Evolutionary conservation across 2,113 vertebrate genomes (phyloP).

Genomic region (Clupea harengus): DNA sequence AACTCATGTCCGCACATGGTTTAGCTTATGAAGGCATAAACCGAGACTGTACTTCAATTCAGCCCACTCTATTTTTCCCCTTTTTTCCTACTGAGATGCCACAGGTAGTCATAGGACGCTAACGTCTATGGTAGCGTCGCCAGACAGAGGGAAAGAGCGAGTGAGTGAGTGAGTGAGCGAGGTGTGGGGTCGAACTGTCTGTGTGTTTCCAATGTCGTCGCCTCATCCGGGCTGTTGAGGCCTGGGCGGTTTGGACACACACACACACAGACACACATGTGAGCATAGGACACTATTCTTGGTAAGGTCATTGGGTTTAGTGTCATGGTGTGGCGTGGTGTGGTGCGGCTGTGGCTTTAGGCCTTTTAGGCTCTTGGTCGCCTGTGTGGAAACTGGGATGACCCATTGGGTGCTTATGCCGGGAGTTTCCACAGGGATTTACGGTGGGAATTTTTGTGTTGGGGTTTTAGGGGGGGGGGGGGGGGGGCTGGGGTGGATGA

Average conservation of each 20-base stretch:
- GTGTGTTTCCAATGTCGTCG: slow-evolving; percentile 5
- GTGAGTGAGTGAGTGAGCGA: background rate
- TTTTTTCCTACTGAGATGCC: background rate
- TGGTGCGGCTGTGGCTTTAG: no score
- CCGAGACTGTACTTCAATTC: no score
- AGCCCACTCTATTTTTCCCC: no score
- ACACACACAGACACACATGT: background rate
- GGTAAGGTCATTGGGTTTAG: background rate
- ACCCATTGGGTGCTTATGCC: background rate
- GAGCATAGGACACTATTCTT: background rate
- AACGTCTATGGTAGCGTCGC: background rate
- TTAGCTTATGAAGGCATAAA: background rate
- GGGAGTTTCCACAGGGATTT: no score
- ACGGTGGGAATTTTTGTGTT: no score
- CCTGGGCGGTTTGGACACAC: background rate
- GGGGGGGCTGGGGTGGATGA: no score
- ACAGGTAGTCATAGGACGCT: background rate
- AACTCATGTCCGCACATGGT: background rate
- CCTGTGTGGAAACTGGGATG: background rate
- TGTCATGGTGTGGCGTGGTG: background rate
- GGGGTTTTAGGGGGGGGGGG: no score
- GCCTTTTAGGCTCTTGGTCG: background rate
- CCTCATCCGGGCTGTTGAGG: background rate
- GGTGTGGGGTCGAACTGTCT: background rate
- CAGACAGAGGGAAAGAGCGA: no score